phyloP scores from a whole-genome alignment of 2,797 vertebrate genomes.

The Lacerta agilis region DNA sequence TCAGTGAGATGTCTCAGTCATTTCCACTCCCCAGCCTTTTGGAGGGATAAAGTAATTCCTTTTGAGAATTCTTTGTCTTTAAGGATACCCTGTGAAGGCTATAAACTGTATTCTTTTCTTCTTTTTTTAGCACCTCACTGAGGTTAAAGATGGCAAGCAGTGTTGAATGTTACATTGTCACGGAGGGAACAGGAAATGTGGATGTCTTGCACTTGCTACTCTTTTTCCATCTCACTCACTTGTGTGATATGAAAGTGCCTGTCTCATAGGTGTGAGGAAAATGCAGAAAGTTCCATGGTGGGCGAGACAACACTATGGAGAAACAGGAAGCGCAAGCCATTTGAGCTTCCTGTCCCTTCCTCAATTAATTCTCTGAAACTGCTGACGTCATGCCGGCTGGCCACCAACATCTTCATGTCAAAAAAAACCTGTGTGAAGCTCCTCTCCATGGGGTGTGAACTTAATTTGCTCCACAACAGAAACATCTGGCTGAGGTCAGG shows the following conservation, averaged over 20 bases:
- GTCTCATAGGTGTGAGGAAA: not conserved
- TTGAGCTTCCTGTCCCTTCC: slow-evolving; percentile 20
- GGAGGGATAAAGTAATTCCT: not conserved
- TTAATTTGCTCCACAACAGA: slow-evolving; percentile 68
- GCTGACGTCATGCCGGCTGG: slow-evolving; percentile 32
- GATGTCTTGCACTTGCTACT: not conserved
- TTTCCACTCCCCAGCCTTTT: not conserved
- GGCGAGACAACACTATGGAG: not conserved
- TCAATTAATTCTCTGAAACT: slow-evolving; percentile 18
- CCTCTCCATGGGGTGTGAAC: slow-evolving; percentile 54
- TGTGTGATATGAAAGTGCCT: not conserved
- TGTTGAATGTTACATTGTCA: slow-evolving; percentile 13
- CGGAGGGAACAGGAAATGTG: not conserved
- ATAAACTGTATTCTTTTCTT: not conserved
- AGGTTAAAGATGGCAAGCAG: not conserved
- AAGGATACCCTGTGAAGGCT: slow-evolving; percentile 10
- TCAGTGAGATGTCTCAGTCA: slow-evolving; percentile 1
- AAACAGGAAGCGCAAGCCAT: slow-evolving; percentile 3
- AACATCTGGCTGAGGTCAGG: slow-evolving; percentile 73
- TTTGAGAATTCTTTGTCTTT: not conserved
- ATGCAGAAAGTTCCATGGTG: not conserved
- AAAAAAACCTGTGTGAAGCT: slow-evolving; percentile 31
- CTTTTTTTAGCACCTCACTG: not conserved
- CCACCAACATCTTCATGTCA: slow-evolving; percentile 13
- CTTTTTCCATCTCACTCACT: not conserved